Evolutionary conservation across 1,140 invertebrate species (phyloP).

Genomic region (Drosophila ogumai): DNA sequence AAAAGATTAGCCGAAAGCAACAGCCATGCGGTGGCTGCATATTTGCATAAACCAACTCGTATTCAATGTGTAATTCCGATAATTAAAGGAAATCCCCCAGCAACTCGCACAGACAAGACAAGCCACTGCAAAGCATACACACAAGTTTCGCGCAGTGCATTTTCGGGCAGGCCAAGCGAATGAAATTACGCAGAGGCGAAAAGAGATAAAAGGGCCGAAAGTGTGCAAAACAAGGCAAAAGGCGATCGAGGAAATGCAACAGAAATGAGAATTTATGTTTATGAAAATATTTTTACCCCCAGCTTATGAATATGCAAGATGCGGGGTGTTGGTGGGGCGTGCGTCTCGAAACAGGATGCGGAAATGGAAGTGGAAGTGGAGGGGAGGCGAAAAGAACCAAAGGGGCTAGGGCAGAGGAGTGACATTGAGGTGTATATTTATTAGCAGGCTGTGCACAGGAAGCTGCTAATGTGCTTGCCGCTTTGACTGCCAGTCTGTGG

Average conservation of each 20-base stretch:
- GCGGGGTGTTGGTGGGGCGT: not conserved
- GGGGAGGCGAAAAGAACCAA: not conserved
- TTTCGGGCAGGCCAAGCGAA: slow-evolving; percentile 42
- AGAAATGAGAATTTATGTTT: slow-evolving; percentile 78
- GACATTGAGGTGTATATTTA: slow-evolving; percentile 71
- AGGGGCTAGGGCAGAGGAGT: slow-evolving; percentile 1
- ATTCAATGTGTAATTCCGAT: slow-evolving; percentile 45
- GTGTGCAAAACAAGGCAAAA: slow-evolving; percentile 59
- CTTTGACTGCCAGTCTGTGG: slow-evolving; percentile 69
- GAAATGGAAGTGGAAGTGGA: slow-evolving; percentile 9
- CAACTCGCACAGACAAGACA: not conserved
- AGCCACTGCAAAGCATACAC: not conserved
- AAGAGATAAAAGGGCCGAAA: slow-evolving; percentile 66
- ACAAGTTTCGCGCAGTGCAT: slow-evolving; percentile 53
- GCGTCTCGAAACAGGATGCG: slow-evolving; percentile 19
- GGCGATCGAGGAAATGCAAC: slow-evolving; percentile 76
- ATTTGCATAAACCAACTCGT: slow-evolving; percentile 42
- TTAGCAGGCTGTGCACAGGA: slow-evolving; percentile 67
- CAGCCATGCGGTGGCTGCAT: slow-evolving; percentile 8
- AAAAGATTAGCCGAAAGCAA: slow-evolving; percentile 56
- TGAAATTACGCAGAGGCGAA: slow-evolving; percentile 61
- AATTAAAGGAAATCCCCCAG: slow-evolving; percentile 35
- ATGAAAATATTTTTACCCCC: slow-evolving; percentile 67
- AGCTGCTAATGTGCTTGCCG: slow-evolving; percentile 80
- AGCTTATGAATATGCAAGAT: slow-evolving; percentile 70